Percentiles rank a stretch among this genome's conserved stretches.
These are phyloP conservation scores for Melanostigma gelatinosum DNA, from an alignment of 2,113 vertebrate genomes.

Conservation along the genomic window DNA sequence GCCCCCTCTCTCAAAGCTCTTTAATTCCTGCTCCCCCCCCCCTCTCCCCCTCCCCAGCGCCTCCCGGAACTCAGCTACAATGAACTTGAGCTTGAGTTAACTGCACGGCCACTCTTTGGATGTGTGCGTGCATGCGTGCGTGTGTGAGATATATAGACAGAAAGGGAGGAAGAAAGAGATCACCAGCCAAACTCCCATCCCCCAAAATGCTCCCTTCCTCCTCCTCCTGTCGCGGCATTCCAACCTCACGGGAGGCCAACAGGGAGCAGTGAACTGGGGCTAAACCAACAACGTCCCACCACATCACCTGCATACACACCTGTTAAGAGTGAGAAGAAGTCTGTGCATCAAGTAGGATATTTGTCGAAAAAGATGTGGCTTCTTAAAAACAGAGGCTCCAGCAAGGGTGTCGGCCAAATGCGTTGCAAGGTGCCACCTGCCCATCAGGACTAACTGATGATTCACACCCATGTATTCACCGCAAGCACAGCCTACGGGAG, in stretches of 20 bases:
- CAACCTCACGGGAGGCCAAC: slow-evolving; percentile 39
- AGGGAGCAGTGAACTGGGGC: slow-evolving; percentile 32
- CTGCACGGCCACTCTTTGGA: slow-evolving; percentile 26
- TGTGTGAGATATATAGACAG: slow-evolving; percentile 1
- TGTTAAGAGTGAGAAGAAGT: neutral
- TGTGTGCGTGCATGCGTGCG: neutral
- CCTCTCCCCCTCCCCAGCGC: slow-evolving; percentile 25
- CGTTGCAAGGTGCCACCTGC: neutral
- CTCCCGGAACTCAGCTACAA: slow-evolving; percentile 67
- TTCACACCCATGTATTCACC: too few species aligned
- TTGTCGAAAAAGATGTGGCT: too few species aligned
- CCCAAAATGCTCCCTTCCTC: slow-evolving; percentile 31
- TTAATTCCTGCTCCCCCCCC: slow-evolving; percentile 76
- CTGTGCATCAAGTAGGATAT: neutral
- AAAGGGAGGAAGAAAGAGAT: slow-evolving; percentile 51
- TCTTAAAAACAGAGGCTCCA: neutral
- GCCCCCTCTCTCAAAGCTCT: slow-evolving; percentile 70
- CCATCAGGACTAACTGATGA: too few species aligned
- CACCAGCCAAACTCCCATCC: slow-evolving; percentile 56
- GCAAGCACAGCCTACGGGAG: too few species aligned
- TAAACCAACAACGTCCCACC: slow-evolving; percentile 33
- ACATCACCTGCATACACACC: slow-evolving; percentile 39
- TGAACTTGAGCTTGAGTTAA: slow-evolving; percentile 77
- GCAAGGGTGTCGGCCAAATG: neutral
- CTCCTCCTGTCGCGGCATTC: slow-evolving; percentile 45